Base-by-base conservation (phyloP, 2,888 invertebrate genomes). In the Tetranychus piercei region DNA sequence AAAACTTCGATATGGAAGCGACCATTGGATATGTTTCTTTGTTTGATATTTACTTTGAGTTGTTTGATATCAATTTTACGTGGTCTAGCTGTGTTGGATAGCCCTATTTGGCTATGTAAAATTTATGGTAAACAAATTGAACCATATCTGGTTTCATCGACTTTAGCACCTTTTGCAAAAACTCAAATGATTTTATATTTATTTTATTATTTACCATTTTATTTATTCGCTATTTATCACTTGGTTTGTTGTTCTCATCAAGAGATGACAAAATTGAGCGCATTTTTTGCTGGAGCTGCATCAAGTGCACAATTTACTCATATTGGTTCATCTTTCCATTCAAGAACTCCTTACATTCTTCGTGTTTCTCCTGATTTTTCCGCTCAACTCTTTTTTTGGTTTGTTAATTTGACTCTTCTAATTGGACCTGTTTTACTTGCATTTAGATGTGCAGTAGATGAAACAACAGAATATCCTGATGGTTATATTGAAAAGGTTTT, bases 281-380 rank as follows among this genome's bases (percentile, higher is more conserved):
- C 34, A 23, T 23, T 69, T 22, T 22, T 23, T n/a, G 69, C 69
- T 2, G 69, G 69, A 11, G 69, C 69, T 69, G 20, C 22, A 0
- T 11, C 20, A 11, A 22, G 20, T 69, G 69, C 69, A 11, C 69
- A 69, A 69, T 20, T 69, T 69, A 69, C 69, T 69, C 69, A 69
- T 69, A 23, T 69, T 69, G 69, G 69, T 23, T 20, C 69, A 23
- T 20, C 69, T 23, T 20, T 69, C 34, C 69, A 69, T 69, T 69
- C 69, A 11, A 69, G 69, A 22, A 69, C 69, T 20, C 69, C 69
- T 11, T 69, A 69, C 20, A 23, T 69, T 20, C 34, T 69, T 23
- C 18, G 69, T 11, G 69, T 69, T 4, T 22, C 69, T 8, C 23
- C 69, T 23, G 69, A 69, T 69, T 69, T 20, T 20, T 11, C 11